These are phyloP conservation scores for Lycopodina hypogea DNA, from an alignment of 37 sponge, comb jelly and placozoan species.

Conservation along the genomic window DNA sequence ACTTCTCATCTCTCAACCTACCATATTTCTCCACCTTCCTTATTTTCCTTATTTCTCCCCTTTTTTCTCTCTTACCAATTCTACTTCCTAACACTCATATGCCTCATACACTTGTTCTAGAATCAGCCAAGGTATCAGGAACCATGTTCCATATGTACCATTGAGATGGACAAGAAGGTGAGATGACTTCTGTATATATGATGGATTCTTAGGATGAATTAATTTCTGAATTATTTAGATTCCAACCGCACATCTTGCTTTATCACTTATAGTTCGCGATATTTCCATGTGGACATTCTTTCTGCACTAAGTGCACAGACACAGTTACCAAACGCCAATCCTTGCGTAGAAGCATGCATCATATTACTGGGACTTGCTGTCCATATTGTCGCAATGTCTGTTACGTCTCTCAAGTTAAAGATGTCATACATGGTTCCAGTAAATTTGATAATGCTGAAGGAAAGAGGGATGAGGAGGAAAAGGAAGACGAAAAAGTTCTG, in stretches of 20 bases:
- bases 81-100: too few relatives aligned
- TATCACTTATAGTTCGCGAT: slow-evolving; percentile 58
- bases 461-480: not conserved
- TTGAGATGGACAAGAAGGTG: too few relatives aligned
- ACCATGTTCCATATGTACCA: too few relatives aligned
- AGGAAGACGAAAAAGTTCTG: not conserved
- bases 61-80: too few relatives aligned
- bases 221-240: not conserved
- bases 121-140: too few relatives aligned
- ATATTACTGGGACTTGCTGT: slow-evolving; percentile 8
- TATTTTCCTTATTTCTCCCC: too few relatives aligned
- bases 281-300: slow-evolving; percentile 75
- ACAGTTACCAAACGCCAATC: not conserved
- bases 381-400: slow-evolving; percentile 56
- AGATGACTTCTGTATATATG: not conserved
- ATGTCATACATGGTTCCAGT: slow-evolving; percentile 17
- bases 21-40: too few relatives aligned
- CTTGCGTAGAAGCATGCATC: not conserved
- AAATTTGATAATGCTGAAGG: not conserved
- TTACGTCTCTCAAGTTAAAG: slow-evolving; percentile 30
- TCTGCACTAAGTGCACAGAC: slow-evolving; percentile 60
- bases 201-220: not conserved
- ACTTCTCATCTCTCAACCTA: too few relatives aligned
- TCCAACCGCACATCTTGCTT: not conserved
- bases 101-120: too few relatives aligned